Evolutionary conservation across 2,888 invertebrate genomes (phyloP).

Genomic region (Lasioglossum marginatum): DNA sequence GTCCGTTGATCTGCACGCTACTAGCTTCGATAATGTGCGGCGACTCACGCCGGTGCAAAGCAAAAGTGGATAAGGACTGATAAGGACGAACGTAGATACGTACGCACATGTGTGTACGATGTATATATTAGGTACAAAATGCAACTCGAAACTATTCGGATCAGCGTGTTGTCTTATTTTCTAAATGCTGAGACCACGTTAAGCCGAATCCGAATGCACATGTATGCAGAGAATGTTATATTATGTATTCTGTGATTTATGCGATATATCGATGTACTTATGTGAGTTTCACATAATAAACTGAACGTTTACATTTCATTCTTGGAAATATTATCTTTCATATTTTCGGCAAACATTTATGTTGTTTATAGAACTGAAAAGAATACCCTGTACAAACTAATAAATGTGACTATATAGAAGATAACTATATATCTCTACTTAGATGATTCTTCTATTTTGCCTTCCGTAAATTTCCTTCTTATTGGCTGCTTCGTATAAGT

Average conservation of each 20-base stretch:
- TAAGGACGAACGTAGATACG: slow-evolving; percentile 25
- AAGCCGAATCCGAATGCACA: not conserved
- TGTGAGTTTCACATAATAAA: too few species aligned
- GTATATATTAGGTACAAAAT: not conserved
- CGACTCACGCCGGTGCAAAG: slow-evolving; percentile 8
- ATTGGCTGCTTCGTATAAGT: too few species aligned
- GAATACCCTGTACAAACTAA: too few species aligned
- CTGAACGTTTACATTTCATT: too few species aligned
- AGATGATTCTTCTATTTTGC: too few species aligned
- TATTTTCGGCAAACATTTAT: too few species aligned
- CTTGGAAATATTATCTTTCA: too few species aligned
- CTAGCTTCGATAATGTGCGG: slow-evolving; percentile 14
- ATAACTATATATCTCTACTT: too few species aligned
- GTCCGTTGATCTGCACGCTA: not conserved
- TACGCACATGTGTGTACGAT: not conserved
- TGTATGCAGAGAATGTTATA: not conserved
- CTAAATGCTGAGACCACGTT: not conserved
- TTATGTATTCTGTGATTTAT: not conserved
- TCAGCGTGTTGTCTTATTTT: not conserved
- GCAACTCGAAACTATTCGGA: slow-evolving; percentile 24
- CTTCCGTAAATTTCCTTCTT: too few species aligned
- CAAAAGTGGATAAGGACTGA: too few species aligned
- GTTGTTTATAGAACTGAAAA: too few species aligned
- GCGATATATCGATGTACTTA: not conserved
- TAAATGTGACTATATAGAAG: too few species aligned